phyloP scores from a whole-genome alignment of 1,140 invertebrate genomes.

The Drosophila subpulchrella region DNA sequence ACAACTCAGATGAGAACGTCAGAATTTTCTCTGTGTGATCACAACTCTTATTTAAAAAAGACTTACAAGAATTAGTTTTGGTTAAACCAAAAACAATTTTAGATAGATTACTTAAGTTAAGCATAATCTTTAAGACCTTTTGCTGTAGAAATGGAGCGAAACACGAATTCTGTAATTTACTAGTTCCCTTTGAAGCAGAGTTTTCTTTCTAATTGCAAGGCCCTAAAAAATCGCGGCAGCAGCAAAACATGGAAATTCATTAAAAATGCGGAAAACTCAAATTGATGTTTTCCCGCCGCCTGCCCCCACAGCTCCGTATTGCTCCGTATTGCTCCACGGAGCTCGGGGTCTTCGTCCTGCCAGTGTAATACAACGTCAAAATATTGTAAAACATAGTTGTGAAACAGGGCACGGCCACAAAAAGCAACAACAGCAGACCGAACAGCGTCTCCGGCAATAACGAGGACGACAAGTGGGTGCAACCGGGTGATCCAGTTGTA shows the following conservation, averaged over 20 bases:
- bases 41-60: too few relatives aligned
- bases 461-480: slow-evolving; percentile 62
- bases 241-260: slow-evolving; percentile 71
- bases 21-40: too few relatives aligned
- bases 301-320: slow-evolving; percentile 6
- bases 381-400: slow-evolving; percentile 83
- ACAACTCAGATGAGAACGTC: too few relatives aligned
- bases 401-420: slow-evolving; percentile 71
- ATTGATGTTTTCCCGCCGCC: slow-evolving; percentile 64
- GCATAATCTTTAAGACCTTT: too few relatives aligned
- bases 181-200: neutral
- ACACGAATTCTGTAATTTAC: too few relatives aligned
- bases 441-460: slow-evolving; percentile 59
- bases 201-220: slow-evolving; percentile 41
- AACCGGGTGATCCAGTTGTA: slow-evolving; percentile 25
- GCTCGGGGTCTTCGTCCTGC: slow-evolving; percentile 27
- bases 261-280: slow-evolving; percentile 79
- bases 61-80: too few relatives aligned
- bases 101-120: too few relatives aligned
- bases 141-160: neutral
- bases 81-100: too few relatives aligned
- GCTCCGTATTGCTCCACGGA: slow-evolving; percentile 14
- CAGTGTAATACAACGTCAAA: slow-evolving; percentile 74
- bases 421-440: slow-evolving; percentile 47
- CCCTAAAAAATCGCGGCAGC: slow-evolving; percentile 25